Percentiles rank a stretch among this genome's conserved stretches.
These are phyloP conservation scores for Aphelocoma californica DNA, from an alignment of 2,797 vertebrate species.

Conservation along the genomic window DNA sequence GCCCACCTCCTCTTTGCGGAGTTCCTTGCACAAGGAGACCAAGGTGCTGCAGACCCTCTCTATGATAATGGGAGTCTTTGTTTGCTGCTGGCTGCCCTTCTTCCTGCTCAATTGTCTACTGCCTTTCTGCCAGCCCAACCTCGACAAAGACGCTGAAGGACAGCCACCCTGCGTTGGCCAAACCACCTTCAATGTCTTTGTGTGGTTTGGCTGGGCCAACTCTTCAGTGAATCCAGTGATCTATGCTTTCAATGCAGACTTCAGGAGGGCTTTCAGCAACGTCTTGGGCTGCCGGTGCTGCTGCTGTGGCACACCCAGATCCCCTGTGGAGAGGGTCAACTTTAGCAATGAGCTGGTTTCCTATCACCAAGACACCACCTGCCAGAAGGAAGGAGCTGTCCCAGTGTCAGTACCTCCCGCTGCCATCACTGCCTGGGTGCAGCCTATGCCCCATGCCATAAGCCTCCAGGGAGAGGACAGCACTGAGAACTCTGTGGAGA, in stretches of 20 bases:
- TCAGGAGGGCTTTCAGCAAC: constrained; percentile 79
- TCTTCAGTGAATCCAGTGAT: constrained; percentile 84
- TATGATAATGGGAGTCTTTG: constrained; percentile 82
- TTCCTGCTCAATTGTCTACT: constrained; percentile 85
- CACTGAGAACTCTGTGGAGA: not conserved
- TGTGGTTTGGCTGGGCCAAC: constrained; percentile 86
- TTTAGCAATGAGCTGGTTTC: constrained; percentile 84
- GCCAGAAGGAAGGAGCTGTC: constrained; percentile 73
- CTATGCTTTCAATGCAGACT: constrained; percentile 84
- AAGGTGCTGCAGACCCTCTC: constrained; percentile 83
- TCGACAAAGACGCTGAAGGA: not conserved
- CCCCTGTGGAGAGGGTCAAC: constrained; percentile 76
- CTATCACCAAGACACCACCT: constrained; percentile 80
- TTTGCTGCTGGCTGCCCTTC: constrained; percentile 84
- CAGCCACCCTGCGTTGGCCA: constrained; percentile 75
- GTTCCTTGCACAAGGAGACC: constrained; percentile 76
- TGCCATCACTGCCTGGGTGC: constrained; percentile 52
- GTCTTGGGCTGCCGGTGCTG: constrained; percentile 75
- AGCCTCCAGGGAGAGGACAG: constrained; percentile 41
- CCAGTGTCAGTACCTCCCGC: not conserved
- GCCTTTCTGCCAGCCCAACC: constrained; percentile 75
- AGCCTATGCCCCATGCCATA: not conserved
- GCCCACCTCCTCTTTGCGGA: constrained; percentile 11
- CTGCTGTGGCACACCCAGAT: not conserved
- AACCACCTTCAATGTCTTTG: constrained; percentile 81